These are phyloP conservation scores for Emydocephalus ijimae DNA, from an alignment of 2,113 vertebrate genomes.

Conservation along the genomic window DNA sequence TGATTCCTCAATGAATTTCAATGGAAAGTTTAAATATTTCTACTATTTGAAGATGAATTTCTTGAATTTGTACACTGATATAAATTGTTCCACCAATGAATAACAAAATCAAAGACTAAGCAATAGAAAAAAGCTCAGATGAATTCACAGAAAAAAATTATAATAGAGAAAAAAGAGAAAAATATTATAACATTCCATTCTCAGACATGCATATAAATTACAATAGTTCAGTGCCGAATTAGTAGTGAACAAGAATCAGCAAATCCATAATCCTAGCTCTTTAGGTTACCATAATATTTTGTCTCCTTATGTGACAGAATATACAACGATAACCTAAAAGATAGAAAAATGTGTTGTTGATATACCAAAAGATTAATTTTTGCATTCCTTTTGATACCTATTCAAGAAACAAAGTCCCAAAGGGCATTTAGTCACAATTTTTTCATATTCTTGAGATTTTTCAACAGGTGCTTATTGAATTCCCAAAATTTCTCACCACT, in stretches of 20 bases:
- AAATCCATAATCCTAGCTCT: background rate
- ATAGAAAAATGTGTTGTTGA: background rate
- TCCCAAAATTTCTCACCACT: background rate
- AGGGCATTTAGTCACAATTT: background rate
- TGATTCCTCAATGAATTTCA: background rate
- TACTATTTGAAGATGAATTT: background rate
- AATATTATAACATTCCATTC: background rate
- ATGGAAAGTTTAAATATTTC: background rate
- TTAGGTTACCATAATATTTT: background rate
- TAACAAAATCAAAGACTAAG: background rate
- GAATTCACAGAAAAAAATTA: background rate
- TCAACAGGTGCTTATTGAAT: background rate
- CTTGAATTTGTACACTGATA: background rate
- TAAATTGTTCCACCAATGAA: background rate
- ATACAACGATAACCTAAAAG: background rate
- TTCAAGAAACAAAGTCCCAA: background rate
- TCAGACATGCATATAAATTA: background rate
- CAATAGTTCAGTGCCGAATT: background rate
- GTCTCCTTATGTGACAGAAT: background rate
- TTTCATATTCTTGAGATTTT: background rate
- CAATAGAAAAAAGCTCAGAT: background rate
- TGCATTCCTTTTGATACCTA: background rate
- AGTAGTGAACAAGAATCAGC: background rate
- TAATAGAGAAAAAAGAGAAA: background rate
- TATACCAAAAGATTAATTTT: background rate